Evolutionary conservation across 2,113 vertebrate species (phyloP), one percentile per base, ranked within the genome.

Genomic region (Hassar affinis): DNA sequence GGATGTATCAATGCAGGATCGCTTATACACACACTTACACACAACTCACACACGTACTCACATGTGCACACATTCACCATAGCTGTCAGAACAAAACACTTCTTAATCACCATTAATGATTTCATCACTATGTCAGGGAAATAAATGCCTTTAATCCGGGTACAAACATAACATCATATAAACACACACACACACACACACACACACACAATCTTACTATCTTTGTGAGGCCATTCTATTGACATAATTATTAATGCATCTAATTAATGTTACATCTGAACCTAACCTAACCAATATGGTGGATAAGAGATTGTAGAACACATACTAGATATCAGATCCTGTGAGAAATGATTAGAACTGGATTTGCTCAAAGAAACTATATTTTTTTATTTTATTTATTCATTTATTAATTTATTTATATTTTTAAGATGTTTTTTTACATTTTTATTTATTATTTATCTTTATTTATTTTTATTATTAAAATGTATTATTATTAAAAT

Each of bases 31-130:
- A 77, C 47, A 52, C 27, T 25, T 33, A 77, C 57, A 76, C 49
- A 64, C 56, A 54, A 61, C 77, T 42, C 77, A 20, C 77, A 59
- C 30, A 61, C 69, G 47, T 52, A 61, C 20, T 61, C 56, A 76
- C 30, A 54, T 9, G 49, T 33, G n/a, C 61, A 79, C 82, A 79
- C 82, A 64, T 68, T 75, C 47, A 68, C 88, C 30, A 80, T 90
- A 86, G 90, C 94, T 94, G 93, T 95, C 94, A 93, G 79, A 81
- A 80, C 38, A 89, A 88, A 90, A 90, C 92, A 91, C 90, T 92
- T 90, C 91, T 93, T 94, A 94, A 94, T 94, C 91, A 89, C 86
- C 88, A 93, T 93, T 93, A 94, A 94, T 91, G 92, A 93, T 93
- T 95, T 94, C 91, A 94, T 95, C 93, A 94, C 90, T 84, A 72